phyloP scores from a whole-genome alignment of 1,140 invertebrate genomes.

The Cecropterus lyciades region DNA sequence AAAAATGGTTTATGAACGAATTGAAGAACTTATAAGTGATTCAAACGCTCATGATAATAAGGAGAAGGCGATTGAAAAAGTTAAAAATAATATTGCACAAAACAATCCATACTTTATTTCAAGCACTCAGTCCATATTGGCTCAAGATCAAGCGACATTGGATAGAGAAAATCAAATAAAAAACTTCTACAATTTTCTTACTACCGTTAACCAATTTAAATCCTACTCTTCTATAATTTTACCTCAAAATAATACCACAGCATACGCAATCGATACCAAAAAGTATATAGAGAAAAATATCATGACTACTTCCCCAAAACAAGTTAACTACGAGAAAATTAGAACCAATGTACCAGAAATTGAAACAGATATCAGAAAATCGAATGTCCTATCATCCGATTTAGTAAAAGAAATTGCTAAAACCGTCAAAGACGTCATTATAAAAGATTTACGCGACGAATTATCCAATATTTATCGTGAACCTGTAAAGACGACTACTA shows the following conservation, averaged over 20 bases:
- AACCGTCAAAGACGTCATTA: constrained; percentile 59
- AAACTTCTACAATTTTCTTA: constrained; percentile 15
- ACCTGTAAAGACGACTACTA: constrained; percentile 30
- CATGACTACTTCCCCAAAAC: background rate
- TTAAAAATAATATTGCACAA: background rate
- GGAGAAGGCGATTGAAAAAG: background rate
- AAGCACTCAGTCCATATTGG: background rate
- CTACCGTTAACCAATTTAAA: constrained; percentile 24
- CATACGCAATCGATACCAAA: background rate
- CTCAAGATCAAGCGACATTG: background rate
- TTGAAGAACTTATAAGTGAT: constrained; percentile 16
- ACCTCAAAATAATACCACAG: background rate
- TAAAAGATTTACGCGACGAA: constrained; percentile 60
- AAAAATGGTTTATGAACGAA: constrained; percentile 19
- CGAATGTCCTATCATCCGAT: constrained; percentile 41
- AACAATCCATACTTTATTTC: background rate
- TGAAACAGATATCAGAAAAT: constrained; percentile 11
- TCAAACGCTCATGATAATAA: constrained; percentile 3
- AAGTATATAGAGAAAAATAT: background rate
- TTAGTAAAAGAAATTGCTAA: constrained; percentile 64
- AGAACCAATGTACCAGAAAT: constrained; percentile 15
- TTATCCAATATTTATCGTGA: constrained; percentile 22
- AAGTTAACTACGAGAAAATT: constrained; percentile 10
- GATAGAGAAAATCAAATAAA: background rate
- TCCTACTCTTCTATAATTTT: background rate